A percentile compares a stretch with the other conserved stretches of the same genome.
Evolutionary conservation across 2,113 vertebrate genomes (phyloP).

Genomic region (Heterocephalus glaber): DNA sequence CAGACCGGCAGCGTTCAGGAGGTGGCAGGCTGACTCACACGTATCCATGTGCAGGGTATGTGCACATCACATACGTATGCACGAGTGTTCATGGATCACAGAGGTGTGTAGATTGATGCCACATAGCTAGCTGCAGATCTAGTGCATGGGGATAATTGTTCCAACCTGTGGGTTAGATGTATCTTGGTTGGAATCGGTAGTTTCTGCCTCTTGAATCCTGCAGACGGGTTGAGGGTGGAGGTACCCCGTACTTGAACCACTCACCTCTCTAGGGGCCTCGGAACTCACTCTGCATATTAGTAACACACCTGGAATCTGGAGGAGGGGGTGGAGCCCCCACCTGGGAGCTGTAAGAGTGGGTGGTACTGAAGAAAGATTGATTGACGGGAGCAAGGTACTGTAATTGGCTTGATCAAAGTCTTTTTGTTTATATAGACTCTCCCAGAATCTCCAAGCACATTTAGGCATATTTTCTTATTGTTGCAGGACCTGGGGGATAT

Average conservation of each 20-base stretch:
- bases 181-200: constrained; percentile 1
- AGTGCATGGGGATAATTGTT: constrained; percentile 46
- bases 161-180: constrained; percentile 74
- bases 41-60: constrained; percentile 57
- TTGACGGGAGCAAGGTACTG: constrained; percentile 11
- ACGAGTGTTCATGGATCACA: constrained; percentile 19
- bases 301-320: constrained; percentile 51
- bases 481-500: constrained; percentile 1
- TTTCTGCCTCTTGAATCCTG: constrained; percentile 36
- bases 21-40: constrained; percentile 77
- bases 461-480: constrained; percentile 41
- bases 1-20: constrained; percentile 47
- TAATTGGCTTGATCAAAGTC: constrained; percentile 49
- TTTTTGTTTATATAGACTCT: constrained; percentile 49
- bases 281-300: constrained; percentile 31
- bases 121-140: constrained; percentile 15
- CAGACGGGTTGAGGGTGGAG: not conserved
- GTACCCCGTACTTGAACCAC: not conserved
- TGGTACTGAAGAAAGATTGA: not conserved
- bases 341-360: constrained; percentile 2
- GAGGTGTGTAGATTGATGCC: not conserved
- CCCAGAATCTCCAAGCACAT: constrained; percentile 47
- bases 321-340: constrained; percentile 5
- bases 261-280: constrained; percentile 54
- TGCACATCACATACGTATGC: constrained; percentile 47